phyloP scores from a whole-genome alignment of 2,113 vertebrate species.

The Rhabdomys dilectus region DNA sequence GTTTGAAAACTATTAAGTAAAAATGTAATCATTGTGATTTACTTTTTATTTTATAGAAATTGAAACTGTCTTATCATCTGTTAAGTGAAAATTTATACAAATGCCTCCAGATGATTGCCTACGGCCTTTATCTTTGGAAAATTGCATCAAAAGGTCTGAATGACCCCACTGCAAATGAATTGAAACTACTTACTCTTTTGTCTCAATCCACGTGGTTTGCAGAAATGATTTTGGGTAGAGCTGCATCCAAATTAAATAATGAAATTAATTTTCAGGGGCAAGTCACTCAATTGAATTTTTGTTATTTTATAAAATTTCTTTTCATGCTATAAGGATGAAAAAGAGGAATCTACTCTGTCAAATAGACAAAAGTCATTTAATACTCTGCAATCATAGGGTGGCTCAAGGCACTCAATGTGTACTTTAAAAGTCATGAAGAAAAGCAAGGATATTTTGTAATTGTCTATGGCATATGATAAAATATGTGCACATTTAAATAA shows the following conservation, averaged over 20 bases:
- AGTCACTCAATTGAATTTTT: background rate
- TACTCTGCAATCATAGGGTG: background rate
- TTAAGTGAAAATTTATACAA: constrained; percentile 15
- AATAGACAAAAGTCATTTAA: background rate
- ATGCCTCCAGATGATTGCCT: background rate
- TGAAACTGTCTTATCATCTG: background rate
- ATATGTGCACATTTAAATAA: background rate
- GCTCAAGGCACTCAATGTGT: background rate
- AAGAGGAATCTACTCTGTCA: background rate
- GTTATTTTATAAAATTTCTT: background rate
- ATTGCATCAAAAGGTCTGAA: background rate
- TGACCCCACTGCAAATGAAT: background rate
- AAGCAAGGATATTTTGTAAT: background rate
- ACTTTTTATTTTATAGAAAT: constrained; percentile 16
- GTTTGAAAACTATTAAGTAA: constrained; percentile 26
- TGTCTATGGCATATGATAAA: background rate
- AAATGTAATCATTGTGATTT: background rate
- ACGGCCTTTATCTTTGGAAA: background rate
- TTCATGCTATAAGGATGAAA: background rate
- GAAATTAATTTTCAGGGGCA: background rate
- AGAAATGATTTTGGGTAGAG: background rate
- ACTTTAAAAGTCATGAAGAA: background rate
- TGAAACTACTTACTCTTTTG: background rate
- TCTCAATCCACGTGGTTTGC: background rate
- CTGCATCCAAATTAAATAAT: background rate